Percentiles rank a stretch among this genome's conserved stretches.
Evolutionary conservation across 2,113 vertebrate genomes (phyloP).

Genomic region (Seriola rivoliana): DNA sequence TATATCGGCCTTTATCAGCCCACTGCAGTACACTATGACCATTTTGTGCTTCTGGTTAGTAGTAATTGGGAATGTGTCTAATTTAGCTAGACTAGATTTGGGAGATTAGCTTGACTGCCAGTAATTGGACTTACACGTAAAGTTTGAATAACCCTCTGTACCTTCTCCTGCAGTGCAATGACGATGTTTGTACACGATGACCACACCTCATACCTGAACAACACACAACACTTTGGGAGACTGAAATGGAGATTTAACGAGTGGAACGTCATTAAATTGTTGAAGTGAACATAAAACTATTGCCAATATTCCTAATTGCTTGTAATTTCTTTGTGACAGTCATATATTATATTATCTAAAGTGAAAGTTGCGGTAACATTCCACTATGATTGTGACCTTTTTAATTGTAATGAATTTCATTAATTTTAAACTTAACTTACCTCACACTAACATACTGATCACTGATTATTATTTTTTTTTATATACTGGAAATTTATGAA

Average conservation of each 20-base stretch:
- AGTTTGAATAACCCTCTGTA: slow-evolving; percentile 1
- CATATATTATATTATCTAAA: slow-evolving; percentile 5
- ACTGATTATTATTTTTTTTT: neutral
- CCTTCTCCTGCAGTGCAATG: slow-evolving; percentile 79
- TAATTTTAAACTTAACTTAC: neutral
- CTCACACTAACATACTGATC: neutral
- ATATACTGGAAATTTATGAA: neutral
- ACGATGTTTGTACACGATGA: slow-evolving; percentile 80
- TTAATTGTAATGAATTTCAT: neutral
- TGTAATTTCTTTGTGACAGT: neutral
- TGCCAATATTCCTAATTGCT: neutral
- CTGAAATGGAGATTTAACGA: slow-evolving; percentile 17
- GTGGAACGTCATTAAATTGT: neutral
- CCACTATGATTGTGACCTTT: neutral
- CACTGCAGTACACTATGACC: neutral
- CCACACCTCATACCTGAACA: slow-evolving; percentile 3
- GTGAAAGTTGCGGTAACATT: neutral
- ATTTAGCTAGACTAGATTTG: neutral
- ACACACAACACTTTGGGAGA: neutral
- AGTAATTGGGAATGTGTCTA: neutral
- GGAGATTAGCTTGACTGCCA: neutral
- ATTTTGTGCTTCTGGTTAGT: neutral
- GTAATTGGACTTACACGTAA: neutral
- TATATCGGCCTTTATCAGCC: neutral
- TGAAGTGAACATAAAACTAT: slow-evolving; percentile 2